Conservation (phyloP, 2,888 invertebrate species). For the Peribatodes rhomboidaria region DNA sequence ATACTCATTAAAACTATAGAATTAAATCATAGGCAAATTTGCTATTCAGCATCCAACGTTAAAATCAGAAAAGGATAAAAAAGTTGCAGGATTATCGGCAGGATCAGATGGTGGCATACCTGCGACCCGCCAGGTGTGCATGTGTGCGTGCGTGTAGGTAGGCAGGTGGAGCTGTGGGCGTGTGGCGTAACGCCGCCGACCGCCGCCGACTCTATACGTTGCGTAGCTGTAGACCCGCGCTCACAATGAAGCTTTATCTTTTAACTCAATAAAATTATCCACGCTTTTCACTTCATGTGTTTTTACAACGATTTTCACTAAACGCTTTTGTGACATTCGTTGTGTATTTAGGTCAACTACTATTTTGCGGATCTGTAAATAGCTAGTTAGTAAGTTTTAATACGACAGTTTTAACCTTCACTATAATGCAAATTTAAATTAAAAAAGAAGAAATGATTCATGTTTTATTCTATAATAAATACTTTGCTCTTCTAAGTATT, state of each 20-base stretch:
- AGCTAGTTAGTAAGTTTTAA: background rate
- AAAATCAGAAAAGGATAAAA: slow-evolving; percentile 52
- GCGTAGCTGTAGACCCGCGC: slow-evolving; percentile 64
- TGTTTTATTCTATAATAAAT: no score
- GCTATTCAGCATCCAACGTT: slow-evolving; percentile 9
- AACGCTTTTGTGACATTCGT: background rate
- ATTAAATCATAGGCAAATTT: background rate
- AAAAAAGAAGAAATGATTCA: no score
- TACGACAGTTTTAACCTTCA: background rate
- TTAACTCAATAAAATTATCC: slow-evolving; percentile 25
- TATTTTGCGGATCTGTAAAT: background rate
- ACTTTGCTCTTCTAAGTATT: no score
- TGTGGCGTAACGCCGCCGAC: slow-evolving; percentile 75
- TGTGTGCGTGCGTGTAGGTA: slow-evolving; percentile 53
- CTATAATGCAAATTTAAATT: background rate
- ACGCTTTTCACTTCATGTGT: slow-evolving; percentile 25
- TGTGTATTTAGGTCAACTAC: slow-evolving; percentile 2
- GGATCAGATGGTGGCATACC: slow-evolving; percentile 71
- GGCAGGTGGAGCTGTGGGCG: slow-evolving; percentile 66
- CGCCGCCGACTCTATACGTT: slow-evolving; percentile 67
- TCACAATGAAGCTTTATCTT: slow-evolving; percentile 59
- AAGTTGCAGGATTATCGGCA: slow-evolving; percentile 58
- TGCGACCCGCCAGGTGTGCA: slow-evolving; percentile 52
- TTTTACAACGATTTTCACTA: slow-evolving; percentile 9
- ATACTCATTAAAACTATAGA: background rate